Evolutionary conservation across 2,113 vertebrate species (phyloP).

Genomic region (Acanthochromis polyacanthus): DNA sequence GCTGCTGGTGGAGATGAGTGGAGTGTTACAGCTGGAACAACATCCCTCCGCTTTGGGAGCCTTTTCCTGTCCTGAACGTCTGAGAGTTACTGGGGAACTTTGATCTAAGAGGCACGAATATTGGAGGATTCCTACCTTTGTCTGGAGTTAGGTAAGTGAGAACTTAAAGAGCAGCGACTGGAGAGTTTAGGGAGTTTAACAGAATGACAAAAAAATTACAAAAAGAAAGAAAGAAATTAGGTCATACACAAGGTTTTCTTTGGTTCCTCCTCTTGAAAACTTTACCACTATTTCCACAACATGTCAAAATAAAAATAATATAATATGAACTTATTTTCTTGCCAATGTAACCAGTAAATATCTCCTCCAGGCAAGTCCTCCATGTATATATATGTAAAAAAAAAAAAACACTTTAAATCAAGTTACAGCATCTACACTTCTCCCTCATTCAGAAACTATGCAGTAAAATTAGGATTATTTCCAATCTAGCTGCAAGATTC

Average conservation of each 20-base stretch:
- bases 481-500: neutral
- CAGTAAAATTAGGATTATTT: neutral
- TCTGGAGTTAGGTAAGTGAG: conserved; percentile 54
- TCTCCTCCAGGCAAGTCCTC: neutral
- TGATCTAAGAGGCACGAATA: conserved; percentile 18
- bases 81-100: conserved; percentile 24
- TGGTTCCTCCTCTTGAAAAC: too few relatives aligned
- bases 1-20: conserved; percentile 59
- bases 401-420: neutral
- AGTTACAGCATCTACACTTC: neutral
- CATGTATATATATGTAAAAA: neutral
- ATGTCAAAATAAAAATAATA: too few relatives aligned
- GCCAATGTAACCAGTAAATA: neutral
- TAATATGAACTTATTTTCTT: too few relatives aligned
- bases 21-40: conserved; percentile 33
- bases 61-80: conserved; percentile 4
- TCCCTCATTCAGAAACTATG: neutral
- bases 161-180: neutral
- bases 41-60: conserved; percentile 46
- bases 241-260: too few relatives aligned
- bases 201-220: neutral
- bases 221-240: too few relatives aligned
- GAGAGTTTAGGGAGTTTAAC: neutral
- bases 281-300: too few relatives aligned
- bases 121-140: conserved; percentile 33